A percentile compares a stretch with the other conserved stretches of the same genome.
These are phyloP conservation scores for Cricetomys ansorgei DNA, from an alignment of 2,113 vertebrate species.

Conservation along the genomic window DNA sequence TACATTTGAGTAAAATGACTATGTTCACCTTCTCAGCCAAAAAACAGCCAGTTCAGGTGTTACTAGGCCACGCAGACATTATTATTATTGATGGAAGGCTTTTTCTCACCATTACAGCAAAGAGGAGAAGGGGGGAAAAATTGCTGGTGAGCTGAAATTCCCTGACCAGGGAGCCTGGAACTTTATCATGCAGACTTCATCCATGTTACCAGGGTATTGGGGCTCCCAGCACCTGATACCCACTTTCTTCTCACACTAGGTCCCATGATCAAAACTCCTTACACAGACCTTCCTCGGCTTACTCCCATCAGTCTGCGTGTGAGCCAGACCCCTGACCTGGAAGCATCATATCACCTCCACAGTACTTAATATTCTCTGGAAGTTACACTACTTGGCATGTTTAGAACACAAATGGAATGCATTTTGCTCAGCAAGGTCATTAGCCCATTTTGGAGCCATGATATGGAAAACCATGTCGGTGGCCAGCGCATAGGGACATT, in stretches of 20 bases:
- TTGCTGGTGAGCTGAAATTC: too few relatives aligned
- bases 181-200: too few relatives aligned
- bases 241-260: conserved; percentile 43
- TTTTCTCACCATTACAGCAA: too few relatives aligned
- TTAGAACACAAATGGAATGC: conserved; percentile 58
- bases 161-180: too few relatives aligned
- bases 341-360: conserved; percentile 62
- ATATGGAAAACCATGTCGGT: conserved; percentile 46
- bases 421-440: conserved; percentile 62
- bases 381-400: conserved; percentile 75
- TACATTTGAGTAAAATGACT: too few relatives aligned
- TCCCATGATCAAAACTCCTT: conserved; percentile 53
- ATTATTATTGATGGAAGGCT: too few relatives aligned
- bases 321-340: conserved; percentile 52
- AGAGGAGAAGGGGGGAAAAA: too few relatives aligned
- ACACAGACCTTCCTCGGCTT: conserved; percentile 48
- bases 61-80: too few relatives aligned
- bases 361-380: conserved; percentile 75
- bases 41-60: too few relatives aligned
- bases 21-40: too few relatives aligned
- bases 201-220: too few relatives aligned
- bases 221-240: too few relatives aligned
- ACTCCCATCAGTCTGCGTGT: conserved; percentile 36
- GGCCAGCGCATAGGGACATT: conserved; percentile 30
- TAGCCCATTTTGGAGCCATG: conserved; percentile 58